Conservation (phyloP, 2,888 invertebrate species). For the Perithous albicinctus region DNA sequence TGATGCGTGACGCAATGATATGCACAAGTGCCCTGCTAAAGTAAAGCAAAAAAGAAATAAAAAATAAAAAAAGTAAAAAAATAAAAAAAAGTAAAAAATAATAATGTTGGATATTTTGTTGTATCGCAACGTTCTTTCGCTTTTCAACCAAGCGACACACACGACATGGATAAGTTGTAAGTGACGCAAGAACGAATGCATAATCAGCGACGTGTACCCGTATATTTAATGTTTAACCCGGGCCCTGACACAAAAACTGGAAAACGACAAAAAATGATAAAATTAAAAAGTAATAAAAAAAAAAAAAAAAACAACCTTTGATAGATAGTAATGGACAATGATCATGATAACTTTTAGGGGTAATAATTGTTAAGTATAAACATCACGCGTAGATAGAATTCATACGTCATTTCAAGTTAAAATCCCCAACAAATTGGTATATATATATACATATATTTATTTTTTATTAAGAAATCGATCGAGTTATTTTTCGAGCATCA, state of each 20-base stretch:
- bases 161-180: background rate
- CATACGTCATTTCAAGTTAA: conserved; percentile 48
- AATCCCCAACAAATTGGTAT: background rate
- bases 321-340: conserved; percentile 68
- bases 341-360: conserved; percentile 64
- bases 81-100: background rate
- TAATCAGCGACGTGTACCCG: conserved; percentile 5
- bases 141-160: background rate
- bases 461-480: conserved; percentile 16
- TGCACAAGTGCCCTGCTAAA: conserved; percentile 25
- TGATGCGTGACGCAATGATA: conserved; percentile 35
- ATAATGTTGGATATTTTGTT: background rate
- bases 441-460: conserved; percentile 22
- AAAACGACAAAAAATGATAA: conserved; percentile 52
- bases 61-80: background rate
- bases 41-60: conserved; percentile 12
- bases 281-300: conserved; percentile 62
- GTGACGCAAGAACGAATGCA: conserved; percentile 6
- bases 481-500: background rate
- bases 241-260: conserved; percentile 39
- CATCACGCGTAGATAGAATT: conserved; percentile 59
- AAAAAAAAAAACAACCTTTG: too few relatives aligned
- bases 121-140: conserved; percentile 1
- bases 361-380: conserved; percentile 62
- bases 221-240: conserved; percentile 31